Conservation (phyloP, 2,888 invertebrate genomes). For the Druceiella hillmani region DNA sequence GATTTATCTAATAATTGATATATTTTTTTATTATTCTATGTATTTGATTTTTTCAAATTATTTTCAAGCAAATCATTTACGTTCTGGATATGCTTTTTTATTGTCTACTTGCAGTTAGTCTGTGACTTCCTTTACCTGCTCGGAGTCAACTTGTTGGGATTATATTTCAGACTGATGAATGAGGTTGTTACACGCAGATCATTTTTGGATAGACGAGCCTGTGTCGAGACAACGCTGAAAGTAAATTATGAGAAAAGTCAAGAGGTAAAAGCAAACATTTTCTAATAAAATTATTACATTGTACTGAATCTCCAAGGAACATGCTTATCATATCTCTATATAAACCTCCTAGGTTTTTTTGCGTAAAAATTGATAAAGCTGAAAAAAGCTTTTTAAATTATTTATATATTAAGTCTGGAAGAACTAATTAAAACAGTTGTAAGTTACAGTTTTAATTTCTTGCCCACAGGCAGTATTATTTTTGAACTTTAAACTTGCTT, state of each 20-base stretch:
- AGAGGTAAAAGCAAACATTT: constrained; percentile 46
- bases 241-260: constrained; percentile 80
- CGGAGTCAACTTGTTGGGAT: constrained; percentile 75
- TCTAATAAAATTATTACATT: no score
- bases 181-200: constrained; percentile 83
- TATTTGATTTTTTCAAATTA: no score
- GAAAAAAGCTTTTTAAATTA: constrained; percentile 2
- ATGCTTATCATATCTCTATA: constrained; percentile 4
- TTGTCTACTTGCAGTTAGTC: constrained; percentile 48
- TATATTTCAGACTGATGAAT: constrained; percentile 84
- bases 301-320: background rate
- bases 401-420: no score
- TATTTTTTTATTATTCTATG: no score
- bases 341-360: background rate
- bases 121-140: constrained; percentile 68
- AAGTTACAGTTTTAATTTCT: no score
- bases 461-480: no score
- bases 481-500: no score
- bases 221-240: constrained; percentile 78
- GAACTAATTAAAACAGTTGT: no score
- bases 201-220: constrained; percentile 81
- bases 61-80: no score
- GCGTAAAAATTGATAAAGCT: constrained; percentile 1
- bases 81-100: no score
- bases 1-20: no score